Base-by-base conservation (phyloP, 1,140 invertebrate genomes). In the Andrena cerasifolii region DNA sequence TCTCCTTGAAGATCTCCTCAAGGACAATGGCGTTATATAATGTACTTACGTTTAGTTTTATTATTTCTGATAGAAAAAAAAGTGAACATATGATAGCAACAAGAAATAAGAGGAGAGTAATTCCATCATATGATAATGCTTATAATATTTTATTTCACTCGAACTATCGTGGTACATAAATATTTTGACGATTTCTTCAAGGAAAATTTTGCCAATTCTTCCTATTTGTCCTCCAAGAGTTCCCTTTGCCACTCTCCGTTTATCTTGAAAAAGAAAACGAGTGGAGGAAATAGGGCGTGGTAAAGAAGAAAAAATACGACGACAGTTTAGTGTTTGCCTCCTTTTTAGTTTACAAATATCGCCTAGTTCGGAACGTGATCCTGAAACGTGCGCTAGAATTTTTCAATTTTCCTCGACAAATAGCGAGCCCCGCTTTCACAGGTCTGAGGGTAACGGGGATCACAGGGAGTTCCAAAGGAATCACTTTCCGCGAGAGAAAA, bases 341-440 rank as follows among this genome's bases (percentile, higher is more conserved):
- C 28, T 6, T 51, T 51, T 65, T 40, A 21, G 12, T n/a, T 40
- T 16, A 18, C 49, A 49, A 63, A 63, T 28, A n/a, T 73, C 6
- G 21, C 53, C 7, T 14, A 18, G 10, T 28, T 58, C 28, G 21
- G 14, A 43, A 18, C 58, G 26, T 58, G 12, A 45, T 58, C 28
- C 21, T 12, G 28, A 26, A 47, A 43, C 40, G 53, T 21, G 53
- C 28, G 18, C 10, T 24, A 76, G 65, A 68, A 76, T 58, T 76
- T 76, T 76, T 76, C 73, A 76, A 76, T 76, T 68, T 68, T 59
- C 2, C 26, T 54, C 28, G 16, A 28, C 58, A 66, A 74, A 74
- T 33, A 68, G 51, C 16, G 36, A 36, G 4, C 12, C 21, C 31
- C 3, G 21, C 12, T 33, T 28, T 36, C 47, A 16, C 36, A 5